A percentile compares a stretch with the other conserved stretches of the same genome.
These are phyloP conservation scores for Anthophora plumipes DNA, from an alignment of 2,888 invertebrate species.

Conservation along the genomic window DNA sequence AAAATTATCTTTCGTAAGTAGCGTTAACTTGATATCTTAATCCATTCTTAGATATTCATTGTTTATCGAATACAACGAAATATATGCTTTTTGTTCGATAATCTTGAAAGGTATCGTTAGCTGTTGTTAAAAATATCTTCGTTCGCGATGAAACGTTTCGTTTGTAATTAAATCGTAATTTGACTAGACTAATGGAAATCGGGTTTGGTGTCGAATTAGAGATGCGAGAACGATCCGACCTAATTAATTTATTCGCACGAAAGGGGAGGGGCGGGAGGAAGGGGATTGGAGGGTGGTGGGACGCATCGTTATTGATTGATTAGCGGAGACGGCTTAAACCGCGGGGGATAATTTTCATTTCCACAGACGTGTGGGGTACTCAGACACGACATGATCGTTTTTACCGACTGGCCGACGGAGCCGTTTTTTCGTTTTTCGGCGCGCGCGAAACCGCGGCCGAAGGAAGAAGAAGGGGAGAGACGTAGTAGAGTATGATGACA, in stretches of 20 bases:
- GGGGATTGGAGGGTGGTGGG: no score
- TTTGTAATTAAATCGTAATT: slow-evolving; percentile 9
- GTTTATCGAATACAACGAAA: no score
- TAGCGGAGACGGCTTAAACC: slow-evolving; percentile 29
- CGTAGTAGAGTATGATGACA: slow-evolving; percentile 67
- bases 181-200: slow-evolving; percentile 2
- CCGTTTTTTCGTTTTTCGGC: slow-evolving; percentile 47
- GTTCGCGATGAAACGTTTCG: background rate
- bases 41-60: no score
- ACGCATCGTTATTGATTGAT: slow-evolving; percentile 58
- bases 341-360: slow-evolving; percentile 46
- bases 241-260: slow-evolving; percentile 50
- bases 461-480: slow-evolving; percentile 68
- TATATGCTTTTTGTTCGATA: no score
- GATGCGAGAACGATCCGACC: slow-evolving; percentile 33
- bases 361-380: slow-evolving; percentile 25
- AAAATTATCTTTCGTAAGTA: no score
- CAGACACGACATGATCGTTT: slow-evolving; percentile 54
- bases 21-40: no score
- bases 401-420: slow-evolving; percentile 21
- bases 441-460: slow-evolving; percentile 34
- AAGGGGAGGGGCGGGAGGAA: no score
- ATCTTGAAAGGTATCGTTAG: background rate
- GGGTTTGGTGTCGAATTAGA: background rate
- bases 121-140: background rate